Base-by-base conservation (phyloP, 2,888 invertebrate species). In the Hirtodrosophila histrioides region DNA sequence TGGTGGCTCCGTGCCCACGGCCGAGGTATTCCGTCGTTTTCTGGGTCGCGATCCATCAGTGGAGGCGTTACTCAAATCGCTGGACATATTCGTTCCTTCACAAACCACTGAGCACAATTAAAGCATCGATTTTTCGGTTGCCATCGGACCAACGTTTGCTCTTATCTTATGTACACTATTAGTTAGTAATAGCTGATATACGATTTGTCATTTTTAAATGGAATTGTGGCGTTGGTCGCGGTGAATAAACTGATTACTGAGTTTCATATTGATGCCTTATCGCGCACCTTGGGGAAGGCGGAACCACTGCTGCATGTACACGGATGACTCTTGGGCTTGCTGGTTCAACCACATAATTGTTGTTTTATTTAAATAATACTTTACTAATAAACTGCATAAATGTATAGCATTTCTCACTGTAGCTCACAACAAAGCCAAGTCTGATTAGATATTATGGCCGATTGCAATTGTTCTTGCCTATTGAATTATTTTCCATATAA, bases 1-100 rank as follows among this genome's bases (percentile, higher is more conserved):
- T 3, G 98, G 97, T 6, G 97, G 98, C 3, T 95, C 95, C 67
- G 94, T 95, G 73, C 94, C 96, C 73, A 95, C 97, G 0, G 94
- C 94, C 68, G 96, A 98, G 92, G 94, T 97, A 5, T 99, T 99
- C 92, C 93, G 98, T 60, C 94, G 95, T 88, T 99, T 98, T 92
- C 93, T 97, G 69, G 98, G 98, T 0, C 93, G 98, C 49, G 98
- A 99, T 92, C 98, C 98, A 0, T 96, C 96, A 1, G 95, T 96
- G 0, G 95, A 96, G 88, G 96, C 97, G 0, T 91, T 98, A 37
- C 91, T 98, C 0, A 94, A 89, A 58, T 90, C 91, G 0, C 72
- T 91, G 58, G 78, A 90, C 61, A 81, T 91, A 50, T 79, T 78
- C 7, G 70, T 69, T 12, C 72, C 83, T n/a, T 85, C 91, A 17